These are phyloP conservation scores for Caenorhabditis doughertyi DNA, from an alignment of 2,888 invertebrate genomes.

Conservation along the genomic window DNA sequence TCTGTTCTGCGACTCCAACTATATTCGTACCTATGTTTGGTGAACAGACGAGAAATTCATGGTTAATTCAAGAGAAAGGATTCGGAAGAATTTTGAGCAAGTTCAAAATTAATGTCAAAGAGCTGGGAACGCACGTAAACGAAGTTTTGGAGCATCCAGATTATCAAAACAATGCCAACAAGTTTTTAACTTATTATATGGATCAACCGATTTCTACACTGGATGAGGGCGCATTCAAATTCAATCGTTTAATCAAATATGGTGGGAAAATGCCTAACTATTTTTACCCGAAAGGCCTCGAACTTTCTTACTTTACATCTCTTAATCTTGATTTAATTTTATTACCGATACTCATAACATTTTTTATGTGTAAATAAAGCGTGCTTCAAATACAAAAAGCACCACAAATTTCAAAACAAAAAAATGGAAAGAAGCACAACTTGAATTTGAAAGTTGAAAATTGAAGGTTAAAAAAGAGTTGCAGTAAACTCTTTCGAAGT, in stretches of 20 bases:
- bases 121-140: slow-evolving; percentile 21
- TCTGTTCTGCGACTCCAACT: slow-evolving; percentile 51
- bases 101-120: slow-evolving; percentile 23
- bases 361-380: slow-evolving; percentile 17
- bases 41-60: slow-evolving; percentile 51
- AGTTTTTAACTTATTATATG: slow-evolving; percentile 42
- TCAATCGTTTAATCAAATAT: slow-evolving; percentile 47
- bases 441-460: too few relatives aligned
- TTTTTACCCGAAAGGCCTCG: slow-evolving; percentile 53
- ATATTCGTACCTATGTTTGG: slow-evolving; percentile 57
- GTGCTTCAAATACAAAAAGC: too few relatives aligned
- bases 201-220: slow-evolving; percentile 56
- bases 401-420: too few relatives aligned
- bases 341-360: slow-evolving; percentile 8
- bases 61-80: slow-evolving; percentile 51
- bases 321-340: slow-evolving; percentile 45
- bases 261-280: slow-evolving; percentile 47
- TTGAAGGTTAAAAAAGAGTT: too few relatives aligned
- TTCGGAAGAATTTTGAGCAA: slow-evolving; percentile 49
- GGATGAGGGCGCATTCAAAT: slow-evolving; percentile 56
- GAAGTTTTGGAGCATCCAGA: slow-evolving; percentile 37
- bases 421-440: too few relatives aligned
- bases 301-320: slow-evolving; percentile 28
- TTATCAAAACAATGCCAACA: slow-evolving; percentile 51
- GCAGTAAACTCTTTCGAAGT: too few relatives aligned